A percentile compares a stretch with the other conserved stretches of the same genome.
Conservation (phyloP, 2,888 invertebrate species). For the Caenorhabditis sulstoni region DNA sequence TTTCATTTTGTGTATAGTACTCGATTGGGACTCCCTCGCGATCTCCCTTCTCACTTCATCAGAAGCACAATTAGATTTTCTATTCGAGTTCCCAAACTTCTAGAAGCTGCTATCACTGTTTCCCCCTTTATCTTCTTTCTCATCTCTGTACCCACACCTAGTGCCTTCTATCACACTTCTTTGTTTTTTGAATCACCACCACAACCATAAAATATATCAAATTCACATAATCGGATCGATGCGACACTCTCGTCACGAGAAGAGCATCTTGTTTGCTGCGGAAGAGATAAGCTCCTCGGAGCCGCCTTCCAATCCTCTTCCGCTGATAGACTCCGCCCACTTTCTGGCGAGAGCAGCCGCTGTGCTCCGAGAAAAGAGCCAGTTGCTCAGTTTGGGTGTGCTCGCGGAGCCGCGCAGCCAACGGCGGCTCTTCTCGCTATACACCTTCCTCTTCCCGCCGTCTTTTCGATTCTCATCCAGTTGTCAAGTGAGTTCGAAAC, state of each 20-base stretch:
- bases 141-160: background rate
- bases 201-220: too few species aligned
- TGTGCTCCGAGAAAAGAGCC: background rate
- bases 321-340: background rate
- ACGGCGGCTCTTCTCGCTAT: background rate
- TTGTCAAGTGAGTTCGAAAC: too few species aligned
- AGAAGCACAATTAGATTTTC: too few species aligned
- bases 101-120: background rate
- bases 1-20: background rate
- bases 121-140: conserved; percentile 9
- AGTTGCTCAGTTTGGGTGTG: too few species aligned
- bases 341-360: background rate
- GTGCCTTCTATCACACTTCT: background rate
- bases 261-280: too few species aligned
- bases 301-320: background rate
- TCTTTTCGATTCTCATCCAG: conserved; percentile 4
- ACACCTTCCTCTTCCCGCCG: background rate
- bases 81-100: too few species aligned
- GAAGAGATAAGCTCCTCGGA: background rate
- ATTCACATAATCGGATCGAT: conserved; percentile 7
- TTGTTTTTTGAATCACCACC: too few species aligned
- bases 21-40: background rate
- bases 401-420: conserved; percentile 4
- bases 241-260: too few species aligned
- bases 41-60: conserved; percentile 1